Evolutionary conservation across 2,888 invertebrate genomes (phyloP).

Genomic region (Brachypterus glaber): DNA sequence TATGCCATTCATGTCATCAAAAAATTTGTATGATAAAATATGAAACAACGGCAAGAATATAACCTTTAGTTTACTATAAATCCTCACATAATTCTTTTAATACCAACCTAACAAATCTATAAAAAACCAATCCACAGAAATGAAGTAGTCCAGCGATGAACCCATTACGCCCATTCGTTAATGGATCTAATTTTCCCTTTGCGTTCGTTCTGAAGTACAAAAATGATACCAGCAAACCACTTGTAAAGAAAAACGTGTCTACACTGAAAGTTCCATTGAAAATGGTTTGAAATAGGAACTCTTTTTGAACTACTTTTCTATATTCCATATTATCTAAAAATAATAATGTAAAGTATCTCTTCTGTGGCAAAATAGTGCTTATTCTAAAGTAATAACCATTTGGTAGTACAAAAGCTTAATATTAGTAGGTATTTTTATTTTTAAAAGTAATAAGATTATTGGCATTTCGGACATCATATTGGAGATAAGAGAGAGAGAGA

Average conservation of each 20-base stretch:
- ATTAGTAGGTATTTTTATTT: too few relatives aligned
- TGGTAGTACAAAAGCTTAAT: too few relatives aligned
- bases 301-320: conserved; percentile 60
- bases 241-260: conserved; percentile 72
- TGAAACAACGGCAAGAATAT: too few relatives aligned
- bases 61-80: too few relatives aligned
- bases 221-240: conserved; percentile 76
- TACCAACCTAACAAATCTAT: conserved; percentile 69
- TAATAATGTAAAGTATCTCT: conserved; percentile 4
- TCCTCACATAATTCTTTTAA: conserved; percentile 13
- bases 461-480: too few relatives aligned
- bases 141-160: conserved; percentile 56
- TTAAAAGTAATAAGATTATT: too few relatives aligned
- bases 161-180: conserved; percentile 52
- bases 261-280: conserved; percentile 73
- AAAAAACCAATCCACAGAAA: conserved; percentile 66
- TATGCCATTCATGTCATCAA: too few relatives aligned
- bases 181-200: conserved; percentile 61
- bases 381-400: too few relatives aligned
- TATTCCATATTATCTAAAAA: conserved; percentile 62
- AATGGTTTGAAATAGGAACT: conserved; percentile 70
- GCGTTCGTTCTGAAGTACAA: conserved; percentile 72
- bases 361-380: too few relatives aligned
- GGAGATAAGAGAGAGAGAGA: too few relatives aligned
- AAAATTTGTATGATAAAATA: too few relatives aligned